Conservation (phyloP, 1,140 invertebrate genomes). For the Lethrus apterus region DNA sequence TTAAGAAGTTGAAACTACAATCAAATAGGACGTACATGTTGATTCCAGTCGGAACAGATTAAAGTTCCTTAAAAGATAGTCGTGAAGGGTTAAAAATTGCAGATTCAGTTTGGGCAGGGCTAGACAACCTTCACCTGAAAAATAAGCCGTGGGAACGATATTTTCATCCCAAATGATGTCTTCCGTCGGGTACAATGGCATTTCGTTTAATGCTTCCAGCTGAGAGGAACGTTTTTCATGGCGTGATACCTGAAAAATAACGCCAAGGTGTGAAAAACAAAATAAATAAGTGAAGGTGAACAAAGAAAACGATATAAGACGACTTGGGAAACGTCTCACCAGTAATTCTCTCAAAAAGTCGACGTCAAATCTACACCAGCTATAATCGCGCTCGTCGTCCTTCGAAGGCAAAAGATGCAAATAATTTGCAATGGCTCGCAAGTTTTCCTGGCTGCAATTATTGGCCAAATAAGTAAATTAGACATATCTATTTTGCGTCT, state of each 20-base stretch:
- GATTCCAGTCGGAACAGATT: constrained; percentile 96
- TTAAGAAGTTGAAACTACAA: constrained; percentile 17
- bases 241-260: constrained; percentile 57
- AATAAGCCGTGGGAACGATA: constrained; percentile 95
- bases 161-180: constrained; percentile 99
- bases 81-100: constrained; percentile 96
- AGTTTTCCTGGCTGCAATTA: constrained; percentile 62
- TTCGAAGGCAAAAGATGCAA: constrained; percentile 76
- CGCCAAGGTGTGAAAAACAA: too few species aligned
- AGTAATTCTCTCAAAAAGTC: constrained; percentile 80
- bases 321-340: too few species aligned
- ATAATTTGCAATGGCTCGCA: constrained; percentile 78
- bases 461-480: background rate
- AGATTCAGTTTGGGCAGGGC: constrained; percentile 97
- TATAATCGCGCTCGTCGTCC: constrained; percentile 55
- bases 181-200: constrained; percentile 98
- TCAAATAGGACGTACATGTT: constrained; percentile 67
- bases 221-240: constrained; percentile 89
- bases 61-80: constrained; percentile 96
- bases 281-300: too few species aligned
- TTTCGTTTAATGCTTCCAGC: constrained; percentile 90
- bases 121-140: constrained; percentile 88
- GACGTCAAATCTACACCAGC: constrained; percentile 70
- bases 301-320: too few species aligned
- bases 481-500: background rate